Evolutionary conservation across 2,888 invertebrate genomes (phyloP), one percentile per base, ranked within the genome.

Genomic region (Amblyteles armatorius): DNA sequence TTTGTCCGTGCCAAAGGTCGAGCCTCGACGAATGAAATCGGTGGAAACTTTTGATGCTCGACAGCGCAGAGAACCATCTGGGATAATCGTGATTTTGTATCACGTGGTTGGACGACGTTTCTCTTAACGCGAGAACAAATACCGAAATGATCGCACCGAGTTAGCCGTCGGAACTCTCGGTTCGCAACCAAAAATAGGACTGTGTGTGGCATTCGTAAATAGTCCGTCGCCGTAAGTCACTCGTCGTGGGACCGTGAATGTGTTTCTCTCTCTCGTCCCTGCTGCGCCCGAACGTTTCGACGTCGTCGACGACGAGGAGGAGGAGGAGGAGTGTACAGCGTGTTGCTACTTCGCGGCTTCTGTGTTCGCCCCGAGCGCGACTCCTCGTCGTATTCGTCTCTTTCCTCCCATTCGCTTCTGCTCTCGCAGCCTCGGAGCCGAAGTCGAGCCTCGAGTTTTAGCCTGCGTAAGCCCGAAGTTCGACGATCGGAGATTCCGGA

Each of bases 141-240:
- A n/a, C 60, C 57, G 57, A 79, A 82, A 82, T 76, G 74, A 82
- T 76, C 79, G 63, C 29, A 50, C 50, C 68, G 76, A 79, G 55
- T 83, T 63, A 71, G 69, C 71, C 65, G 48, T 44, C 63, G 79
- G 74, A 40, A 71, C 74, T 78, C 81, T 72, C 72, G 73, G 63
- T 84, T 84, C 72, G 52, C 52, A 55, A 73, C 72, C 84, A 60
- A 82, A 82, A 84, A 82, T 84, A 84, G 84, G 79, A 82, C 84
- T 84, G 74, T 74, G 68, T 69, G 84, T 82, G 78, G 81, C 81
- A 84, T 84, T 79, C 79, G 84, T 79, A 82, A 82, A 82, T 84
- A 84, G 81, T 84, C 82, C 79, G 74, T 74, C 76, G 84, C 71
- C 65, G 84, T 82, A 84, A 82, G 84, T 79, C 84, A 82, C 82